Evolutionary conservation across 2,797 vertebrate species (phyloP).

Genomic region (Sorex maritimensis): DNA sequence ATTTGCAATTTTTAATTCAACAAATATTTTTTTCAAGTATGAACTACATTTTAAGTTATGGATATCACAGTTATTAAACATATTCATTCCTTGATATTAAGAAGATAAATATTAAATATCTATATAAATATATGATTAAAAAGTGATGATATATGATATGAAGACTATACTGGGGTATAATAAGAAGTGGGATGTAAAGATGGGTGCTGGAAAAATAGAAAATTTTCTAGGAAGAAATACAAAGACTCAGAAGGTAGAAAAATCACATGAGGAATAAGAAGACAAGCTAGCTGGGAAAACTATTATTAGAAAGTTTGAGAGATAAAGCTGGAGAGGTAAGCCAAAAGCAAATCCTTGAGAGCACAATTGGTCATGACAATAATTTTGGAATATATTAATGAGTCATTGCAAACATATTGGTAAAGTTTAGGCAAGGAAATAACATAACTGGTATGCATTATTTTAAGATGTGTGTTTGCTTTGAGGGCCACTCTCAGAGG

Average conservation of each 20-base stretch:
- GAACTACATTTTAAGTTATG: constrained; percentile 12
- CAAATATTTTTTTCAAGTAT: neutral
- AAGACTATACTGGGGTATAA: neutral
- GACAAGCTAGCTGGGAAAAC: neutral
- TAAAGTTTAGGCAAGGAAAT: neutral
- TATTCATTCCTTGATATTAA: neutral
- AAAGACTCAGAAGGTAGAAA: neutral
- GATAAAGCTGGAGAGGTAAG: neutral
- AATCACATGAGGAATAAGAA: neutral
- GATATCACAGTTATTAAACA: neutral
- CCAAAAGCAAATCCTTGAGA: neutral
- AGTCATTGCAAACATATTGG: neutral
- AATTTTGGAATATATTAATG: neutral
- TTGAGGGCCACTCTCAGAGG: too few species aligned
- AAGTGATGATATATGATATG: neutral
- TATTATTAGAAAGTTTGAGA: neutral
- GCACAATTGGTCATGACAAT: neutral
- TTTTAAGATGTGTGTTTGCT: neutral
- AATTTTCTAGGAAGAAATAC: neutral
- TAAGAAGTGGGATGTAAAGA: neutral
- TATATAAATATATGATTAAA: neutral
- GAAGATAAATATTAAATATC: neutral
- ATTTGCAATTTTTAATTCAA: neutral
- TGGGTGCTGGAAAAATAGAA: neutral
- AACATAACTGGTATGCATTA: neutral